Percentiles rank a stretch among this genome's conserved stretches.
Conservation (phyloP, 2,113 vertebrate species). For the Nematolebias whitei region DNA sequence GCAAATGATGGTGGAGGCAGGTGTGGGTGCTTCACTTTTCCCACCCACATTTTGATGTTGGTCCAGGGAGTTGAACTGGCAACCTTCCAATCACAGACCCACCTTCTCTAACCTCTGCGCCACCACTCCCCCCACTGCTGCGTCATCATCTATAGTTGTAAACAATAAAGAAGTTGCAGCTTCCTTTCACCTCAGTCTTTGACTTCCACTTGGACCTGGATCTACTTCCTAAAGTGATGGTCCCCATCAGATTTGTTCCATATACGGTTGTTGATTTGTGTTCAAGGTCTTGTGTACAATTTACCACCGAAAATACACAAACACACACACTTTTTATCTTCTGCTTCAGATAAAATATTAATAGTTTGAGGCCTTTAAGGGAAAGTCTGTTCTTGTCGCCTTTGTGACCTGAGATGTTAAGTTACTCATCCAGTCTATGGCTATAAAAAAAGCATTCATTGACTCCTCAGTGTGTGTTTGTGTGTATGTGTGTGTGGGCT, state of each 20-base stretch:
- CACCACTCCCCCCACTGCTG: too few relatives aligned
- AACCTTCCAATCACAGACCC: too few relatives aligned
- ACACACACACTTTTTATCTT: too few relatives aligned
- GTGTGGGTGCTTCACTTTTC: too few relatives aligned
- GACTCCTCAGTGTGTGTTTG: constrained; percentile 26
- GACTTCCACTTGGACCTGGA: neutral
- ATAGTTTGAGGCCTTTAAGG: neutral
- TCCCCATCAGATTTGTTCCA: neutral
- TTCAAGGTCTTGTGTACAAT: constrained; percentile 5
- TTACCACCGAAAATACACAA: too few relatives aligned
- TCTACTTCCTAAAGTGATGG: neutral
- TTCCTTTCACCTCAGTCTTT: neutral
- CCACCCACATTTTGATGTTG: too few relatives aligned
- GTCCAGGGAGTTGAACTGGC: too few relatives aligned
- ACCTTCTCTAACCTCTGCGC: too few relatives aligned
- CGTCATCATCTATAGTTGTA: too few relatives aligned
- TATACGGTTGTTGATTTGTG: neutral
- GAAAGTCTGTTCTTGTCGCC: neutral
- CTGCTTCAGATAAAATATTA: neutral
- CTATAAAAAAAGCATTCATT: constrained; percentile 17
- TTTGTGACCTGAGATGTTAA: neutral
- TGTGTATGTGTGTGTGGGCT: constrained; percentile 19
- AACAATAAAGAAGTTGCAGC: too few relatives aligned
- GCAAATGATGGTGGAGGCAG: too few relatives aligned
- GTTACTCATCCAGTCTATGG: constrained; percentile 8